Evolutionary conservation across 2,888 invertebrate species (phyloP), one percentile per base, ranked within the genome.

Genomic region (Thecocarcelia acutangulata): DNA sequence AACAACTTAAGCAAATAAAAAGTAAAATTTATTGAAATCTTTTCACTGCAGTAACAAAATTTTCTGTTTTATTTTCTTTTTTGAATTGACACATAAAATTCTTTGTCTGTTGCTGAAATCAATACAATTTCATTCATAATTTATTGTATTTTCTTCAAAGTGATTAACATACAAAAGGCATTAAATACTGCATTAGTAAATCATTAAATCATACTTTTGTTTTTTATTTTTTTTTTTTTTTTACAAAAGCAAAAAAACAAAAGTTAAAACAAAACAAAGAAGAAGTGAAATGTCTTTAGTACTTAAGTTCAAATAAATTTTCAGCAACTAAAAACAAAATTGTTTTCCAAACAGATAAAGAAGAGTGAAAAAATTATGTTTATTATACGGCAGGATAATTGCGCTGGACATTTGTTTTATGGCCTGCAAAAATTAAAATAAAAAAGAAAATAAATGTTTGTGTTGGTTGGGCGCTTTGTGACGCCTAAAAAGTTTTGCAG

Each of bases 141-240:
- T 70, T 70, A 76, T 75, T 66, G 11, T 66, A 33, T 12, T 40
- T 12, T 46, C 19, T 24, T 28, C 12, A 66, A 24, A 74, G 44
- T 74, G 77, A 78, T 82, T 82, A 78, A 82, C 82, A 82, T 82
- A 82, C 77, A 82, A 82, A 82, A 78, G 82, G 74, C 82, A 82
- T 82, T 82, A 82, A 78, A 69, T 78, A 78, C 82, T 82, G 82
- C 82, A 78, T 82, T 82, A 77, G 82, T 78, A 82, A 82, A 78
- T 82, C 82, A 82, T 82, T 82, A 82, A 82, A 78, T 82, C 82
- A 78, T 82, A 54, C 15, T 82, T 69, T 46, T 42, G 54, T 44
- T 54, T 44, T 33, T 33, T 33, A 1, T 33, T n/a, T n/a, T n/a
- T n/a, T n/a, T n/a, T n/a, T n/a, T n/a, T n/a, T n/a, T n/a, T n/a